These are phyloP conservation scores for Zoroaster sp. DNA, from an alignment of 53 echinoderm and acorn worm genomes.

Conservation along the genomic window DNA sequence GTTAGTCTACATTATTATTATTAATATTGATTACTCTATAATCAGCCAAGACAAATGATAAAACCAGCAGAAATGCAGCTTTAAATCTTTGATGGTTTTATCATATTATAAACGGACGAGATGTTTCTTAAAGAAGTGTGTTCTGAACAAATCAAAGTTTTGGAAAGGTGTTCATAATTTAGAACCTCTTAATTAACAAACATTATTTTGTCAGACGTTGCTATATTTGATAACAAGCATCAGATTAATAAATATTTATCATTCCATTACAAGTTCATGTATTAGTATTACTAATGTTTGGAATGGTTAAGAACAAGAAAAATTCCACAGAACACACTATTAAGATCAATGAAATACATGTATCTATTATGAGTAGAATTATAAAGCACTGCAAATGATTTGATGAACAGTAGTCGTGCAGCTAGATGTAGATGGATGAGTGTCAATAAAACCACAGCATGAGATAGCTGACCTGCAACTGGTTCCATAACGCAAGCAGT, in stretches of 20 bases:
- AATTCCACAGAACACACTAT: background rate
- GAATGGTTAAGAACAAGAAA: no score
- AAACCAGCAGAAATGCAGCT: background rate
- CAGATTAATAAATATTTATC: no score
- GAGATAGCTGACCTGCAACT: slow-evolving; percentile 54
- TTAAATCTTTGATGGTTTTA: background rate
- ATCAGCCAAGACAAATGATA: background rate
- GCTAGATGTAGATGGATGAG: background rate
- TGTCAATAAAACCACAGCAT: slow-evolving; percentile 16
- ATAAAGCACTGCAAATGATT: background rate
- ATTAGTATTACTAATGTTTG: no score
- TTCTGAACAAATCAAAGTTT: background rate
- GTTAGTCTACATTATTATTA: background rate
- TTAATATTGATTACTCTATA: background rate
- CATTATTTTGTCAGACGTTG: no score
- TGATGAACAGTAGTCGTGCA: background rate
- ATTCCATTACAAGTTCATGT: no score
- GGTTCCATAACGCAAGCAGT: slow-evolving; percentile 30
- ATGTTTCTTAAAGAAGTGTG: background rate
- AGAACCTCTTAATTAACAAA: no score
- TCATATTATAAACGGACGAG: background rate
- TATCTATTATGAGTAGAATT: background rate
- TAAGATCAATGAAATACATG: no score
- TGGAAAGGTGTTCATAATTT: no score
- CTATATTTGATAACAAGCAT: no score